Conservation (phyloP, 2,888 invertebrate species). For the Pammene fasciana region DNA sequence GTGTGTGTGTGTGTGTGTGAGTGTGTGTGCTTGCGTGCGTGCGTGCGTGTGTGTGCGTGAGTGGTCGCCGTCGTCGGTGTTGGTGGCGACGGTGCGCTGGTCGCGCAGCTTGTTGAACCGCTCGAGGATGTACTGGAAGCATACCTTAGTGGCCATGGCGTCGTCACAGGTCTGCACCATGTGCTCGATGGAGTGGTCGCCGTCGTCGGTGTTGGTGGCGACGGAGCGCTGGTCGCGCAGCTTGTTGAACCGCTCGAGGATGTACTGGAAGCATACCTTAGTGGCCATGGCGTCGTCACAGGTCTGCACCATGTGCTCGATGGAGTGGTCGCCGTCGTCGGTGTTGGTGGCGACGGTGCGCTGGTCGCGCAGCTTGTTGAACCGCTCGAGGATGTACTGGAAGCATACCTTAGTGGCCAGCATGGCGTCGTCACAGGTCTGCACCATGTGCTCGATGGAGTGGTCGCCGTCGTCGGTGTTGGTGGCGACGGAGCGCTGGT, state of each 20-base stretch:
- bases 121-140: background rate
- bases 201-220: conserved; percentile 61
- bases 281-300: conserved; percentile 63
- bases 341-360: conserved; percentile 11
- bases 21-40: no score
- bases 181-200: conserved; percentile 54
- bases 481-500: conserved; percentile 64
- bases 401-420: conserved; percentile 63
- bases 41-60: conserved; percentile 52
- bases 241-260: conserved; percentile 79
- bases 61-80: conserved; percentile 22
- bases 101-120: conserved; percentile 1
- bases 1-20: no score
- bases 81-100: conserved; percentile 12
- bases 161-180: conserved; percentile 67
- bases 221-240: conserved; percentile 64
- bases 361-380: conserved; percentile 5
- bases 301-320: conserved; percentile 63
- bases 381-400: background rate
- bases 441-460: conserved; percentile 61
- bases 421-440: conserved; percentile 64
- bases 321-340: conserved; percentile 45
- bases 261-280: conserved; percentile 68
- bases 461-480: conserved; percentile 54
- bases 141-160: conserved; percentile 60